Evolutionary conservation across 2,888 invertebrate genomes (phyloP).

Genomic region (Yponomeuta cagnagella): DNA sequence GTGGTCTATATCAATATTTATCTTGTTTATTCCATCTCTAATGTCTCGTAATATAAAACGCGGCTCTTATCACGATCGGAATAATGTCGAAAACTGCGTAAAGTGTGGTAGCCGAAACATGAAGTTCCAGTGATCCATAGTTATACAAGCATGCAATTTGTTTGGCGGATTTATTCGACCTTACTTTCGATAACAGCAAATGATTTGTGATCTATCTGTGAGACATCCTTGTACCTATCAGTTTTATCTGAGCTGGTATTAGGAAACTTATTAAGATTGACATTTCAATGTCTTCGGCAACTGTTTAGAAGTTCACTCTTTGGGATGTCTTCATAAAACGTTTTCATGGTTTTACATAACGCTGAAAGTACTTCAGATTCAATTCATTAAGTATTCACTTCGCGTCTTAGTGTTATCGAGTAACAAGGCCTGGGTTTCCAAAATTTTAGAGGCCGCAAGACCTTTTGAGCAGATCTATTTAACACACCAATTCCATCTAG

Average conservation of each 20-base stretch:
- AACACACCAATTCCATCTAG: neutral
- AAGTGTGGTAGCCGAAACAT: neutral
- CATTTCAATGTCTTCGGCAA: neutral
- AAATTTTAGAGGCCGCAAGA: neutral
- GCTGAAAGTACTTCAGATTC: too few relatives aligned
- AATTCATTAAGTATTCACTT: too few relatives aligned
- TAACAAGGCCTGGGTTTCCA: neutral
- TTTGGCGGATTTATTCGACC: too few relatives aligned
- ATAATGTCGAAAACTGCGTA: neutral
- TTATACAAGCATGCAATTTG: too few relatives aligned
- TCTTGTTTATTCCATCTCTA: conserved; percentile 14
- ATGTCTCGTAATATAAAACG: neutral
- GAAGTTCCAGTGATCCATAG: neutral
- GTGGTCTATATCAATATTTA: conserved; percentile 14
- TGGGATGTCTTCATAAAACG: too few relatives aligned
- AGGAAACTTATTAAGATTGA: neutral
- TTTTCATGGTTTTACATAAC: too few relatives aligned
- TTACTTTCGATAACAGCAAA: neutral
- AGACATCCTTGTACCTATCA: neutral
- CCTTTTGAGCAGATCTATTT: neutral
- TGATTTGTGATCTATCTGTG: neutral
- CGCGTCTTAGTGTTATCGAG: too few relatives aligned
- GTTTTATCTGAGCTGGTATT: neutral
- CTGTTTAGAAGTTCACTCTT: too few relatives aligned
- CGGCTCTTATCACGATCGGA: neutral